phyloP scores from a whole-genome alignment of 1,140 invertebrate genomes.

The Pseudomyrmex flavicornis region DNA sequence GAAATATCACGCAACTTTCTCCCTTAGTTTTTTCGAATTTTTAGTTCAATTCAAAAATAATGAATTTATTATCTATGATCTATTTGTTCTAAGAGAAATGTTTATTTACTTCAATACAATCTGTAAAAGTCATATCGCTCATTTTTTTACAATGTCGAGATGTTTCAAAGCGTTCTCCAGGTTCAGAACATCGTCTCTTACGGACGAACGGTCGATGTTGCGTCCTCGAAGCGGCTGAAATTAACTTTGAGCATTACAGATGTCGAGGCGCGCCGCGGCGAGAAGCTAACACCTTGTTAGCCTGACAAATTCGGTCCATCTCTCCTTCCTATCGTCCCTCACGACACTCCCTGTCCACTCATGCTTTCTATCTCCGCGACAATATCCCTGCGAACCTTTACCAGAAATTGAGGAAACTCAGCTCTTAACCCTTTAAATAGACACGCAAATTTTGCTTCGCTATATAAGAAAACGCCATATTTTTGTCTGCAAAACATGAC shows the following conservation, averaged over 20 bases:
- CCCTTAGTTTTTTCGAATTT: too few relatives aligned
- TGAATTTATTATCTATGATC: too few relatives aligned
- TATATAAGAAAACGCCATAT: not conserved
- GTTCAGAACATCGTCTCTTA: conserved; percentile 38
- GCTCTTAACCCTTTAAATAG: conserved; percentile 54
- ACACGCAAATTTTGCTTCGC: conserved; percentile 23
- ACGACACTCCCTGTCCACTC: conserved; percentile 56
- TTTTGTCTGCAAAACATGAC: not conserved
- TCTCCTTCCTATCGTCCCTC: conserved; percentile 65
- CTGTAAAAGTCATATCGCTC: not conserved
- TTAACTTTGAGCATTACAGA: conserved; percentile 83
- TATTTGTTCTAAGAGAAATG: not conserved
- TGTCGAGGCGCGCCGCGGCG: conserved; percentile 79
- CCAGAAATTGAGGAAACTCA: conserved; percentile 54
- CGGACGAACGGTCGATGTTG: conserved; percentile 59
- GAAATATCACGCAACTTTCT: too few relatives aligned
- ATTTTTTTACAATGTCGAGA: too few relatives aligned
- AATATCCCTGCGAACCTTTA: conserved; percentile 36
- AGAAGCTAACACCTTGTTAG: conserved; percentile 83
- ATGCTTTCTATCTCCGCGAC: conserved; percentile 54
- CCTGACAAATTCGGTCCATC: conserved; percentile 81
- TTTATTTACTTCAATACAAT: not conserved
- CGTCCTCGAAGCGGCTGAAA: conserved; percentile 74
- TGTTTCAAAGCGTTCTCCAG: conserved; percentile 10
- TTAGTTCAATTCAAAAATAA: too few relatives aligned